Percentiles rank a stretch among this genome's conserved stretches.
phyloP scores from a whole-genome alignment of 1,140 invertebrate species.

The Medauroidea extradentata region DNA sequence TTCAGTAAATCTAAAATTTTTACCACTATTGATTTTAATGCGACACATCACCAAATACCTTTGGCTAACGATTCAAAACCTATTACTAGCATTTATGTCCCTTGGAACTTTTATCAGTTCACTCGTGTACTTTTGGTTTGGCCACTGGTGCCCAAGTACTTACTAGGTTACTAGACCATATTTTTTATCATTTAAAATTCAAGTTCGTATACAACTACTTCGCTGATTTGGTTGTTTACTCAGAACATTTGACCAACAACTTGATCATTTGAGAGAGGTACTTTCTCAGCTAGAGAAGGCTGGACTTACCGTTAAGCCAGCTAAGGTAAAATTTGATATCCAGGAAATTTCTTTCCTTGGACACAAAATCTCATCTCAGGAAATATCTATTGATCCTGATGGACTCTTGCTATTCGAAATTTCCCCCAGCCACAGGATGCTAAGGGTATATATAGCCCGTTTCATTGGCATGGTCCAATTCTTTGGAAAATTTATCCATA shows the following conservation, averaged over 20 bases:
- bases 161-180: neutral
- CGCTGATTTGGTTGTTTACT: neutral
- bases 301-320: neutral
- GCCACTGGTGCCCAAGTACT: neutral
- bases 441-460: too few species aligned
- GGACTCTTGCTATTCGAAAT: neutral
- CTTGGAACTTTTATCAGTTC: neutral
- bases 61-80: neutral
- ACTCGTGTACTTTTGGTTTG: neutral
- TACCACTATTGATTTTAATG: neutral
- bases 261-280: neutral
- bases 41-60: neutral
- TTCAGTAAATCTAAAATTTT: too few species aligned
- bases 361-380: neutral
- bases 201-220: neutral
- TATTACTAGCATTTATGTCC: too few species aligned
- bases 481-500: neutral
- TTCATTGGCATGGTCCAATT: neutral
- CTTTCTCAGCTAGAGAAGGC: neutral
- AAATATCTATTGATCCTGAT: neutral
- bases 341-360: neutral
- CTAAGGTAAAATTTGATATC: neutral
- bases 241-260: neutral
- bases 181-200: neutral
- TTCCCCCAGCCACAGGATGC: neutral